These are phyloP conservation scores for Potamarius usumacintae DNA, from an alignment of 2,113 vertebrate genomes.

Conservation along the genomic window DNA sequence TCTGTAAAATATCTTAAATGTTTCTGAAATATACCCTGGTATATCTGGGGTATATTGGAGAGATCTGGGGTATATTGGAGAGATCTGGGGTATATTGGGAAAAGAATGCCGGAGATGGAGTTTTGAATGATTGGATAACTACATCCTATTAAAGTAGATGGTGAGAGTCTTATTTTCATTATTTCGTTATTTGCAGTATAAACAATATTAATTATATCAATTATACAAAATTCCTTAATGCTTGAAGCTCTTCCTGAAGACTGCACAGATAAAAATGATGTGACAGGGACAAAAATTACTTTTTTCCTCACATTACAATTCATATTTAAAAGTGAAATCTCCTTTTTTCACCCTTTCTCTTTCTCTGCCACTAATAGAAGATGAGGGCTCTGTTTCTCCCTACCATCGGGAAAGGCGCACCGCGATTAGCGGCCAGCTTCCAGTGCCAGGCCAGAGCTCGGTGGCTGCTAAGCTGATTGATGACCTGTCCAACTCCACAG, in stretches of 20 bases:
- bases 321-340: not conserved
- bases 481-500: slow-evolving; percentile 94
- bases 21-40: too few species aligned
- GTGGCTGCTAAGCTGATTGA: slow-evolving; percentile 84
- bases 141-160: not conserved
- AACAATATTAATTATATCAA: not conserved
- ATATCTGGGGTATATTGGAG: too few species aligned
- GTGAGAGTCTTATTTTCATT: not conserved
- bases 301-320: not conserved
- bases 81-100: too few species aligned
- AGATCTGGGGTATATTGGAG: too few species aligned
- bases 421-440: slow-evolving; percentile 85
- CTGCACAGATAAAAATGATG: not conserved
- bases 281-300: not conserved
- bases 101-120: too few species aligned
- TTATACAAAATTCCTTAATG: not conserved
- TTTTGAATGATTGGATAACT: not conserved
- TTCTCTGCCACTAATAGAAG: slow-evolving; percentile 75
- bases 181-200: not conserved
- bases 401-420: slow-evolving; percentile 95
- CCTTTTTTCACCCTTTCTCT: not conserved
- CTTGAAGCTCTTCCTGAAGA: not conserved
- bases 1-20: too few species aligned
- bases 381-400: slow-evolving; percentile 86
- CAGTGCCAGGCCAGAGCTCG: slow-evolving; percentile 70